Percentiles rank a stretch among this genome's conserved stretches.
phyloP scores from a whole-genome alignment of 2,888 invertebrate genomes.

The Chamaedrilus cognettii region DNA sequence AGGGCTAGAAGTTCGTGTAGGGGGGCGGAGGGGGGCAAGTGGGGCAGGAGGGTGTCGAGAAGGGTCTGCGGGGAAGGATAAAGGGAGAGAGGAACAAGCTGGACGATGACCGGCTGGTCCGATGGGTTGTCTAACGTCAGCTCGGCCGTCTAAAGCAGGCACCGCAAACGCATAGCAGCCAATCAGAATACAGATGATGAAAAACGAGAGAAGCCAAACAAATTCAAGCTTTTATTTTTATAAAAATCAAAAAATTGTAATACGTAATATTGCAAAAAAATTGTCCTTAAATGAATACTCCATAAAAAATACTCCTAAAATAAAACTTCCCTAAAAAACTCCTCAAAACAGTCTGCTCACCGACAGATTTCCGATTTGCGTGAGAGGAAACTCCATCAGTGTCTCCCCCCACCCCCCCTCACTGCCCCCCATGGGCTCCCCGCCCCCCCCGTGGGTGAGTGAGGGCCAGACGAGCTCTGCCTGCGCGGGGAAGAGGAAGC shows the following conservation, averaged over 20 bases:
- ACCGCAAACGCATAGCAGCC: too few relatives aligned
- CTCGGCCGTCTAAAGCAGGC: slow-evolving; percentile 63
- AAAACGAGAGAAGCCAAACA: too few relatives aligned
- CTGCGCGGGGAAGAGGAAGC: slow-evolving; percentile 69
- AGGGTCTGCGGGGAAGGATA: slow-evolving; percentile 70
- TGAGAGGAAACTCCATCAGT: slow-evolving; percentile 69
- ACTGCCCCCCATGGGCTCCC: too few relatives aligned
- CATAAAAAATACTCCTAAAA: too few relatives aligned
- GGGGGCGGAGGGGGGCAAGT: slow-evolving; percentile 3
- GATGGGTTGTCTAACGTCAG: slow-evolving; percentile 76
- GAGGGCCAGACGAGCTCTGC: slow-evolving; percentile 73
- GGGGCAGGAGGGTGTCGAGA: slow-evolving; percentile 41
- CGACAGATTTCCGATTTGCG: slow-evolving; percentile 73
- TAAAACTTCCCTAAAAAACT: too few relatives aligned
- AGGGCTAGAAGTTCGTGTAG: neutral
- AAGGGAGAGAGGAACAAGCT: slow-evolving; percentile 71
- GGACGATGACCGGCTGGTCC: slow-evolving; percentile 70
- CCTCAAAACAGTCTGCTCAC: slow-evolving; percentile 52
- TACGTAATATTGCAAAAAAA: too few relatives aligned
- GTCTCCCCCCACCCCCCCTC: slow-evolving; percentile 34
- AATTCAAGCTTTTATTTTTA: too few relatives aligned
- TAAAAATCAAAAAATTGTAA: too few relatives aligned
- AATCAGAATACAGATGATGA: too few relatives aligned
- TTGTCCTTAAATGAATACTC: too few relatives aligned
- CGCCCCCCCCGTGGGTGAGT: slow-evolving; percentile 51